Evolutionary conservation across 2,797 vertebrate species (phyloP), one percentile per base, ranked within the genome.

Genomic region (Acropternis orthonyx): DNA sequence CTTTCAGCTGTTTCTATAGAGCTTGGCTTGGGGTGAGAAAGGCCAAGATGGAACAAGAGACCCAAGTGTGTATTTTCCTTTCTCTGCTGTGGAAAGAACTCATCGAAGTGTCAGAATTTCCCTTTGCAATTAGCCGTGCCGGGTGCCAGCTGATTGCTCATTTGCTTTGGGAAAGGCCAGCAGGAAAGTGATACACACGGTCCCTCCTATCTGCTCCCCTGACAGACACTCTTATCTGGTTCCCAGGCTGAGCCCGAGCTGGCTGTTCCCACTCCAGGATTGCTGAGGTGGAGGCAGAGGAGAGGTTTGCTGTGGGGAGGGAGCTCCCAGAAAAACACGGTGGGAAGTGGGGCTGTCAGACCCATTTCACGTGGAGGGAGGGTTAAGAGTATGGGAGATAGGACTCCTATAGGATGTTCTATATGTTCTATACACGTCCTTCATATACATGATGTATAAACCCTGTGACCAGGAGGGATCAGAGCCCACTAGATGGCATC

Each of bases 81-180:
- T 95, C 91, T 93, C 34, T 5, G 83, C 93, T 30, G 87, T 96
- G 96, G 96, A 96, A 97, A 97, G 94, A 96, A 96, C 94, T 91
- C 76, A 41, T 51, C 11, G 14, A 14, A 68, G 77, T 95, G 95
- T 96, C 96, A 96, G 89, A 96, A 58, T 97, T 97, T 97, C 96
- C 96, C 96, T 61, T 65, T 6, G 87, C 95, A 93, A 93, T 93
- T 84, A 96, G 92, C 89, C 17, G 85, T 3, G 5, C 88, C 27
- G 72, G 89, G 82, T 74, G 95, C 92, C 93, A 95, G 87, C 85
- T 54, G 52, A 91, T 92, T 94, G 96, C 95, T 96, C 95, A 93
- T 41, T 46, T 62, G 89, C 89, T 79, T 84, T 77, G 93, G 89
- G 75, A 85, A 90, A 55, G 73, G 84, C 79, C 75, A 62, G 89